Conservation (phyloP, 2,888 invertebrate genomes). For the Cyaniris semiargus region DNA sequence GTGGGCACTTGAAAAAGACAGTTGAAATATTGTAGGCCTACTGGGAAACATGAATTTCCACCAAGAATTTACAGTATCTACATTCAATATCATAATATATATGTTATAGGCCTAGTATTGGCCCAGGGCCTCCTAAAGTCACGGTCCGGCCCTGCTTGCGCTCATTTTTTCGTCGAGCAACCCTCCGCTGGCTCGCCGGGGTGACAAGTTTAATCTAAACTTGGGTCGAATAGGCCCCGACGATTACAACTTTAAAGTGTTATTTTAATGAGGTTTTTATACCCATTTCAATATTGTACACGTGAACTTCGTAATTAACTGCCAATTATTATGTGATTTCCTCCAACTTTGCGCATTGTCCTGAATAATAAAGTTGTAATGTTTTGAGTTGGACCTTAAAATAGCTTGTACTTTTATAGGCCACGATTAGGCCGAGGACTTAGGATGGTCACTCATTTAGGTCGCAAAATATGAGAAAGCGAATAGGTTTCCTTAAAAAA, state of each 20-base stretch:
- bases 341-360: neutral
- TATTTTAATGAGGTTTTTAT: conserved; percentile 70
- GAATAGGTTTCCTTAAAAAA: too few relatives aligned
- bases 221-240: conserved; percentile 61
- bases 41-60: too few relatives aligned
- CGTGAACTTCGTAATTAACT: conserved; percentile 44
- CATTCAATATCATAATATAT: too few relatives aligned
- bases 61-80: too few relatives aligned
- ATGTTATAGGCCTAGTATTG: too few relatives aligned
- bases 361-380: conserved; percentile 20
- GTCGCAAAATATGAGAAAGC: too few relatives aligned
- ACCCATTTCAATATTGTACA: conserved; percentile 62
- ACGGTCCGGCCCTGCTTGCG: neutral
- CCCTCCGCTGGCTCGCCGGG: conserved; percentile 46
- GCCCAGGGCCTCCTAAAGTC: too few relatives aligned
- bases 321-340: conserved; percentile 36
- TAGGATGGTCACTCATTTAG: neutral
- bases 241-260: conserved; percentile 73
- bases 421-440: neutral
- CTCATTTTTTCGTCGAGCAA: conserved; percentile 45
- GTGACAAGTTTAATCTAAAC: conserved; percentile 76
- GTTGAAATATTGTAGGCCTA: too few relatives aligned
- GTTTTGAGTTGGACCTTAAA: neutral
- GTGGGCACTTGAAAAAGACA: too few relatives aligned
- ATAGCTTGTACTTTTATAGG: neutral